phyloP scores from a whole-genome alignment of 2,797 vertebrate species.

The Cyclopterus lumpus region DNA sequence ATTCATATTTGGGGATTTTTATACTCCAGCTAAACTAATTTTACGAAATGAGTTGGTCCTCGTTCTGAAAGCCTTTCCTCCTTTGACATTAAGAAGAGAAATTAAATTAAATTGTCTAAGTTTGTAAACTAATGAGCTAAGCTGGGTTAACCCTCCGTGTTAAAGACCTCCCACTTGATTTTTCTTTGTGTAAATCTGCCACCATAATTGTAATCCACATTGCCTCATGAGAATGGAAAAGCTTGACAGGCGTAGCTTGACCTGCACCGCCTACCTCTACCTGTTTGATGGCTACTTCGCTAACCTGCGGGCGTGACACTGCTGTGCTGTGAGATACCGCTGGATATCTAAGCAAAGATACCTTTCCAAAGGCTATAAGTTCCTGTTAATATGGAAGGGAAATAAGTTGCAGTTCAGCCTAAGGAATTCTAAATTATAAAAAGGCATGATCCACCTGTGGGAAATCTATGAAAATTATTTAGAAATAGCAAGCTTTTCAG shows the following conservation, averaged over 20 bases:
- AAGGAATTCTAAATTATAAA: conserved; percentile 53
- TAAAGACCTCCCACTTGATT: too few relatives aligned
- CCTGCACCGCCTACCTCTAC: not conserved
- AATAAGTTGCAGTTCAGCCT: conserved; percentile 45
- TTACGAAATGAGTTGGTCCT: too few relatives aligned
- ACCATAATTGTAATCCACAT: not conserved
- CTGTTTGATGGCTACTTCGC: not conserved
- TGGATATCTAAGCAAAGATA: conserved; percentile 26
- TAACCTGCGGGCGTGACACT: not conserved
- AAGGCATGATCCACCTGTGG: conserved; percentile 41
- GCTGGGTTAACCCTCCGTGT: not conserved
- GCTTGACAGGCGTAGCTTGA: not conserved
- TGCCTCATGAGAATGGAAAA: not conserved
- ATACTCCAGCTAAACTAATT: not conserved
- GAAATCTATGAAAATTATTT: conserved; percentile 57
- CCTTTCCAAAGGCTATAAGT: conserved; percentile 33
- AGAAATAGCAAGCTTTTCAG: conserved; percentile 52
- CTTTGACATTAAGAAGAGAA: not conserved
- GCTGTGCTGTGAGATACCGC: not conserved
- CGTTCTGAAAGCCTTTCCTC: too few relatives aligned
- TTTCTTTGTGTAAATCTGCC: not conserved
- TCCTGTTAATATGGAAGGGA: conserved; percentile 39
- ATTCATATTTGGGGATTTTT: not conserved
- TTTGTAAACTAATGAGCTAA: not conserved
- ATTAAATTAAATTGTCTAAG: not conserved